These are phyloP conservation scores for Taurulus bubalis DNA, from an alignment of 2,113 vertebrate genomes.

Conservation along the genomic window DNA sequence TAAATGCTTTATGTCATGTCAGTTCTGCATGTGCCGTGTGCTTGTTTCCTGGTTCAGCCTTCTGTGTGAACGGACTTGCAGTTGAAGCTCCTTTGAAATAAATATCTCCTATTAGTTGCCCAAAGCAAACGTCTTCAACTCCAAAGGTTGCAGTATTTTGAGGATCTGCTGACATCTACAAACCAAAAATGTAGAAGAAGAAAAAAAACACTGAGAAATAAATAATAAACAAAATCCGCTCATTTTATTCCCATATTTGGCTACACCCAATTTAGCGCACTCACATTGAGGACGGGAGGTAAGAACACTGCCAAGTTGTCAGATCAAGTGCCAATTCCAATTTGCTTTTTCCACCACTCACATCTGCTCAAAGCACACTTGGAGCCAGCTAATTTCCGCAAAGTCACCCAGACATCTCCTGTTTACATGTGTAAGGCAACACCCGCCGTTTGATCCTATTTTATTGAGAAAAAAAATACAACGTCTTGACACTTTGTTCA, in stretches of 20 bases:
- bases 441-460: slow-evolving; percentile 44
- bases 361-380: slow-evolving; percentile 66
- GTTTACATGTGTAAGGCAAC: slow-evolving; percentile 62
- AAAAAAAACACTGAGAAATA: not conserved
- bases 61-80: not conserved
- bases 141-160: slow-evolving; percentile 34
- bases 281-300: slow-evolving; percentile 55
- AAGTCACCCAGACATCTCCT: slow-evolving; percentile 62
- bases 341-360: slow-evolving; percentile 65
- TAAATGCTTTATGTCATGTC: slow-evolving; percentile 52
- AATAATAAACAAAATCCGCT: slow-evolving; percentile 39
- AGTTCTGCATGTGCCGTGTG: not conserved
- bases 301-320: slow-evolving; percentile 63
- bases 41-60: not conserved
- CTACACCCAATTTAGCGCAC: slow-evolving; percentile 48
- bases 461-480: slow-evolving; percentile 23
- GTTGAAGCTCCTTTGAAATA: slow-evolving; percentile 1
- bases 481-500: slow-evolving; percentile 10
- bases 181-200: slow-evolving; percentile 2
- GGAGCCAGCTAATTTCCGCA: slow-evolving; percentile 56
- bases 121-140: not conserved
- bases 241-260: slow-evolving; percentile 62
- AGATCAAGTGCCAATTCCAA: slow-evolving; percentile 68
- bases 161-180: slow-evolving; percentile 48
- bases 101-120: slow-evolving; percentile 37